A percentile compares a stretch with the other conserved stretches of the same genome.
Evolutionary conservation across 2,888 invertebrate genomes (phyloP).

Genomic region (Hydrotaea cyrtoneurina): DNA sequence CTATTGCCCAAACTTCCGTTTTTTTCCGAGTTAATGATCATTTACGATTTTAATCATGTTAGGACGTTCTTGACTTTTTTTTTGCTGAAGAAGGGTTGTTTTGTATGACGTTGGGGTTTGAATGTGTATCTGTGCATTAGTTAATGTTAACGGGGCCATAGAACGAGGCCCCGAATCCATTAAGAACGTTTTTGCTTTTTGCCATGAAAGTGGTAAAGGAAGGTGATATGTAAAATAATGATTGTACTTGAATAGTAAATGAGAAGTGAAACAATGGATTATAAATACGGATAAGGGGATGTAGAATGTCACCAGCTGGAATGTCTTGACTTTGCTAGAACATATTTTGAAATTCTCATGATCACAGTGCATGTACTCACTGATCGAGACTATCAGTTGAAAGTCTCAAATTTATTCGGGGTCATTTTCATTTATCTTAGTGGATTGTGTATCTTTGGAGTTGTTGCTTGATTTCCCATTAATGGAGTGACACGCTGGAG

Average conservation of each 20-base stretch:
- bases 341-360: no score
- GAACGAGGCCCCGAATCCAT: background rate
- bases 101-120: conserved; percentile 1
- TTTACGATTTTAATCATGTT: conserved; percentile 30
- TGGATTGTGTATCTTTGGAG: no score
- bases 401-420: no score
- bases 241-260: background rate
- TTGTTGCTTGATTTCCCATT: no score
- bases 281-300: no score
- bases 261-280: background rate
- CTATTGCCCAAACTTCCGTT: conserved; percentile 64
- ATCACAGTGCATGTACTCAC: no score
- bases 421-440: no score
- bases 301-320: no score
- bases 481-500: no score
- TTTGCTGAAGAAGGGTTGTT: background rate
- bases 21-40: conserved; percentile 19
- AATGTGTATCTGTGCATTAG: conserved; percentile 34
- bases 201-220: background rate
- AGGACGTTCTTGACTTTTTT: background rate
- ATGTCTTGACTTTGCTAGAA: no score
- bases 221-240: conserved; percentile 1
- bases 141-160: background rate
- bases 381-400: no score
- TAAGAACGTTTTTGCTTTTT: conserved; percentile 19